Evolutionary conservation across 2,888 invertebrate species (phyloP).

Genomic region (Nasonovia ribisnigri): DNA sequence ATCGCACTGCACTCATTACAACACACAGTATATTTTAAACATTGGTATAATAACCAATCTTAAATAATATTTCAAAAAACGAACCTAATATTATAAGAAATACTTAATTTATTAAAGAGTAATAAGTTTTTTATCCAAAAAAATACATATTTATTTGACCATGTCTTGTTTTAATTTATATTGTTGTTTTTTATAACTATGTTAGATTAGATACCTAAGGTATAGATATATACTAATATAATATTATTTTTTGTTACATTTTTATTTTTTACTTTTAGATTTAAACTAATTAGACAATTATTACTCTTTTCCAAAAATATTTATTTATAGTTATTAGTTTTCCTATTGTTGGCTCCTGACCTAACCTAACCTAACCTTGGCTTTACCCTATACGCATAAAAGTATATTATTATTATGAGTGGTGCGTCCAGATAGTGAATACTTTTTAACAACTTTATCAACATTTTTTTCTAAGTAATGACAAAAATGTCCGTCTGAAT

Average conservation of each 20-base stretch:
- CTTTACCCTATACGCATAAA: background rate
- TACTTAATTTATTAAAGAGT: background rate
- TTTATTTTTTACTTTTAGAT: background rate
- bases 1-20: background rate
- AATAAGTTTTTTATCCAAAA: background rate
- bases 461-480: background rate
- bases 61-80: background rate
- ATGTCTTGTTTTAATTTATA: background rate
- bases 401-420: background rate
- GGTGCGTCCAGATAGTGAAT: background rate
- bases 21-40: background rate
- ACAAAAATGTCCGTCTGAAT: background rate
- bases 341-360: too few species aligned
- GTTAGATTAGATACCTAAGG: background rate
- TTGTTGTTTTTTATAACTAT: background rate
- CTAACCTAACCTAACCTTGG: too few species aligned
- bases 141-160: background rate
- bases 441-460: background rate
- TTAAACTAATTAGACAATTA: background rate
- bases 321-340: background rate
- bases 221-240: background rate
- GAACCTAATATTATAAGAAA: background rate
- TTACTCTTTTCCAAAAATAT: background rate
- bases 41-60: background rate
- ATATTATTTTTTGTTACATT: background rate